A percentile compares a stretch with the other conserved stretches of the same genome.
These are phyloP conservation scores for Enteromius trimaculatus DNA, from an alignment of 2,797 vertebrate species.

Conservation along the genomic window DNA sequence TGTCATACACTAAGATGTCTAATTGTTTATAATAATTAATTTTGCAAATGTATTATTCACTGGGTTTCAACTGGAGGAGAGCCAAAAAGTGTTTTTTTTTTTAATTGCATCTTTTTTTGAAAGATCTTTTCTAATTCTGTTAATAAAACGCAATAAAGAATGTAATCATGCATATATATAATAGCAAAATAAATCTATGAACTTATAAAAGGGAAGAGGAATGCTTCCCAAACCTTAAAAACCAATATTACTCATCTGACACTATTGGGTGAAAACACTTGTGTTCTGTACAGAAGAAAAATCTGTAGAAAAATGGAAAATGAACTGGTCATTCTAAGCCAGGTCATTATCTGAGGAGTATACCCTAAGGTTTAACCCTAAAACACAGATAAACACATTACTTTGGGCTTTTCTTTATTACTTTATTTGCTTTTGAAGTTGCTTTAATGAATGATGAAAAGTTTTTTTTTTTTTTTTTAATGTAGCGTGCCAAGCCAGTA, in stretches of 20 bases:
- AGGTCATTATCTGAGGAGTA: background rate
- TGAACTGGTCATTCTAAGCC: background rate
- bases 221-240: background rate
- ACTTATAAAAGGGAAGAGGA: background rate
- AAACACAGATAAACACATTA: background rate
- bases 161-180: background rate
- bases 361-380: background rate
- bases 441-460: background rate
- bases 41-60: background rate
- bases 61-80: background rate
- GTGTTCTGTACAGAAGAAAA: background rate
- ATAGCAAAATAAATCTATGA: background rate
- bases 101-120: no score
- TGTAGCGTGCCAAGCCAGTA: background rate
- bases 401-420: background rate
- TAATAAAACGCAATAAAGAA: background rate
- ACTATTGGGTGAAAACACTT: background rate
- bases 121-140: background rate
- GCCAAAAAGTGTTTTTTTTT: background rate
- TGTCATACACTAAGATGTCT: background rate
- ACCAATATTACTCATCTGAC: background rate
- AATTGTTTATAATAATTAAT: slow-evolving; percentile 9
- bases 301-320: background rate
- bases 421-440: background rate
- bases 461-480: background rate